Conservation (phyloP, 2,797 vertebrate genomes). For the Cynodonichthys magdalenae region DNA sequence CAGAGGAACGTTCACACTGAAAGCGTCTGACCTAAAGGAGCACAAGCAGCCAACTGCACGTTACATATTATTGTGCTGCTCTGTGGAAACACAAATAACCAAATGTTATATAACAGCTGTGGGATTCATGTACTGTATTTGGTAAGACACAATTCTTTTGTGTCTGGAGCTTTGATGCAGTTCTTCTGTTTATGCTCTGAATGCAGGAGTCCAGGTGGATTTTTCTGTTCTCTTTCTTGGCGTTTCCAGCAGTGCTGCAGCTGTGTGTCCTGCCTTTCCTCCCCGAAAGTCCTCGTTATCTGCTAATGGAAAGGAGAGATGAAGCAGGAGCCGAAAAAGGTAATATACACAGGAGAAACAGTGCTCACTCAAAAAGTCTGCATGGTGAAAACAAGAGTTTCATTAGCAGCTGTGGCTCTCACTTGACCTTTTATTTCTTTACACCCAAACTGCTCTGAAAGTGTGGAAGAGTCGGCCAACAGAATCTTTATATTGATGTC, state of each 20-base stretch:
- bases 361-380: not conserved
- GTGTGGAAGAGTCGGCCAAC: not conserved
- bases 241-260: slow-evolving; percentile 86
- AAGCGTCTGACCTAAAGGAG: too few species aligned
- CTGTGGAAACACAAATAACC: not conserved
- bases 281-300: slow-evolving; percentile 92
- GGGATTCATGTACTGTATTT: not conserved
- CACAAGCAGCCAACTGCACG: too few species aligned
- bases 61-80: too few species aligned
- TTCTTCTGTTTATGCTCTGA: slow-evolving; percentile 22
- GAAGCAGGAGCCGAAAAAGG: slow-evolving; percentile 86
- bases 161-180: slow-evolving; percentile 11
- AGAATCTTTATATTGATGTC: not conserved
- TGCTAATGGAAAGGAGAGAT: slow-evolving; percentile 89
- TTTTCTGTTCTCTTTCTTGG: slow-evolving; percentile 86
- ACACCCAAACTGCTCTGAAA: not conserved
- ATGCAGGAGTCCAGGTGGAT: slow-evolving; percentile 89
- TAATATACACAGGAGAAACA: slow-evolving; percentile 54
- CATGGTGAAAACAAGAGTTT: not conserved
- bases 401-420: too few species aligned
- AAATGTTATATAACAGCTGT: not conserved
- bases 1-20: too few species aligned
- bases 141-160: not conserved
- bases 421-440: not conserved
- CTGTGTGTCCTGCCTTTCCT: slow-evolving; percentile 89